These are phyloP conservation scores for Fragum whitleyi DNA, from an alignment of 2,888 invertebrate genomes.

Conservation along the genomic window DNA sequence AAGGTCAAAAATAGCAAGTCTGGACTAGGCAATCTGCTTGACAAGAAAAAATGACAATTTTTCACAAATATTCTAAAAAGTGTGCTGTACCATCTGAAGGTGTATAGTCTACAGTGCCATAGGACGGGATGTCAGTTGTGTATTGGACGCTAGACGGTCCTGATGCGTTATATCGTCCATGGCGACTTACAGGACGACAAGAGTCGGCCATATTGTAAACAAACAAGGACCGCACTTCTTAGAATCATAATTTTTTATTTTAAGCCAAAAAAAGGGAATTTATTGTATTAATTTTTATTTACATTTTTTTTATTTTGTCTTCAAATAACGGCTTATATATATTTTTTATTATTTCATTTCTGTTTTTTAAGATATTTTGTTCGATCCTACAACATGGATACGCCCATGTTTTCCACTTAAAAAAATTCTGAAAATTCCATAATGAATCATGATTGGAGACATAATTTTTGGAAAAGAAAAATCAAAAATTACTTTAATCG, in stretches of 20 bases:
- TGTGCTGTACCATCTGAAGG: slow-evolving; percentile 55
- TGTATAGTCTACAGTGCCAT: slow-evolving; percentile 63
- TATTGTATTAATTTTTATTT: too few relatives aligned
- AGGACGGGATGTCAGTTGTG: slow-evolving; percentile 46
- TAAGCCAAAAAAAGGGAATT: too few relatives aligned
- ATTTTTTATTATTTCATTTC: too few relatives aligned
- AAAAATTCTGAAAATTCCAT: too few relatives aligned
- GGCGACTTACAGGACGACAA: slow-evolving; percentile 73
- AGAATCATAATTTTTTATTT: background rate
- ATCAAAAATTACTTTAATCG: slow-evolving; percentile 47
- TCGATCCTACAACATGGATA: slow-evolving; percentile 40
- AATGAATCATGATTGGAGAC: slow-evolving; percentile 56
- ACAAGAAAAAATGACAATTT: background rate
- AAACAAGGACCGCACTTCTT: slow-evolving; percentile 37
- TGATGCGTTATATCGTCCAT: slow-evolving; percentile 73
- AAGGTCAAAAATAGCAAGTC: slow-evolving; percentile 20
- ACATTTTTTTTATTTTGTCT: too few relatives aligned
- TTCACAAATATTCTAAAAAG: background rate
- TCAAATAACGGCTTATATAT: too few relatives aligned
- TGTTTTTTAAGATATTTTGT: too few relatives aligned
- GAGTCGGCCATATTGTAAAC: slow-evolving; percentile 72
- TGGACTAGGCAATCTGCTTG: background rate
- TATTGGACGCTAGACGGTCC: slow-evolving; percentile 60
- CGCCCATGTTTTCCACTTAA: too few relatives aligned
- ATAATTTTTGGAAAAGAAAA: slow-evolving; percentile 52